phyloP scores from a whole-genome alignment of 1,140 invertebrate species.

The Rhyzopertha dominica region DNA sequence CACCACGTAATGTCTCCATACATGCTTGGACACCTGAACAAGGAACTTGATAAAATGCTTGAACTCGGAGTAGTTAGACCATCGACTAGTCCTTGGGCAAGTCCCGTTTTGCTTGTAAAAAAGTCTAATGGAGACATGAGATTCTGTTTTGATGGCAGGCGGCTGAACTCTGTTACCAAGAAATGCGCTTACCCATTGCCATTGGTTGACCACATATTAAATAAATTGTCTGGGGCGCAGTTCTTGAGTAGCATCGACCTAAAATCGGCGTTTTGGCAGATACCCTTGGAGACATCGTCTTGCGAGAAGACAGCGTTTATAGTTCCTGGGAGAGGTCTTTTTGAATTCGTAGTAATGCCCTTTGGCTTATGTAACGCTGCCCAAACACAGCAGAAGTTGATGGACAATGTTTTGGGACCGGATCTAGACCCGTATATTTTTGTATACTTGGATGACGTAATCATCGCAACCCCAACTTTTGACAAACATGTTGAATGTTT shows the following conservation, averaged over 20 bases:
- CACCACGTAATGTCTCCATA: slow-evolving; percentile 25
- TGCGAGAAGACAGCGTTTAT: slow-evolving; percentile 22
- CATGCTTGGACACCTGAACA: slow-evolving; percentile 16
- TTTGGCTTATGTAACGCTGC: slow-evolving; percentile 36
- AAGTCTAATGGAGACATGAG: slow-evolving; percentile 24
- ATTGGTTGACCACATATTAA: slow-evolving; percentile 22
- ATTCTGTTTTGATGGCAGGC: slow-evolving; percentile 33
- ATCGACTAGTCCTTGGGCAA: slow-evolving; percentile 20
- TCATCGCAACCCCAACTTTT: slow-evolving; percentile 13
- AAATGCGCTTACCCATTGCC: slow-evolving; percentile 27
- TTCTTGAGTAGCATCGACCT: slow-evolving; percentile 31
- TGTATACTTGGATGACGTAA: slow-evolving; percentile 39
- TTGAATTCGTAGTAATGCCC: slow-evolving; percentile 31
- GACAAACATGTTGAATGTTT: slow-evolving; percentile 14
- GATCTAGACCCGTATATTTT: slow-evolving; percentile 19
- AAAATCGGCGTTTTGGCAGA: slow-evolving; percentile 27
- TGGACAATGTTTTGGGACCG: slow-evolving; percentile 28
- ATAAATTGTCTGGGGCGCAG: slow-evolving; percentile 23
- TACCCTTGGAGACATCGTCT: background rate
- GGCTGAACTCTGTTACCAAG: slow-evolving; percentile 29
- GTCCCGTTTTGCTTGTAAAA: slow-evolving; percentile 23
- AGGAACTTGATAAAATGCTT: slow-evolving; percentile 22
- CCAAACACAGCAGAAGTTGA: slow-evolving; percentile 35
- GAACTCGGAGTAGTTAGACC: slow-evolving; percentile 13
- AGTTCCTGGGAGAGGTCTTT: slow-evolving; percentile 18